Evolutionary conservation across 1,140 invertebrate genomes (phyloP), one percentile per base, ranked within the genome.

Genomic region (Archivesica marissinica): DNA sequence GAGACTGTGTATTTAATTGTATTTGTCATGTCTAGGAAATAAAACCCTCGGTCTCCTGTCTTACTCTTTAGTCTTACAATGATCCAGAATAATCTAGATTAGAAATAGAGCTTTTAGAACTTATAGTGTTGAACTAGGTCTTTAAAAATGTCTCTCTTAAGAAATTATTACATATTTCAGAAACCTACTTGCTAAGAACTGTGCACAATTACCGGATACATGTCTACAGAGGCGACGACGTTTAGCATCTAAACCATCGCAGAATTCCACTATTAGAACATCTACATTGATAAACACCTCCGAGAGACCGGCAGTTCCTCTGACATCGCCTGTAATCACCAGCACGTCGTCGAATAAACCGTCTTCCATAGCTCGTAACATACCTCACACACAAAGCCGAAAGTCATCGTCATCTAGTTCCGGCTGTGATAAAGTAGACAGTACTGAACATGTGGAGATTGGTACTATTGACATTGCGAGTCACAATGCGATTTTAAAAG

Each of bases 91-190:
- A n/a, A n/a, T n/a, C n/a, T n/a, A n/a, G n/a, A n/a, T n/a, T n/a
- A n/a, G n/a, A n/a, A n/a, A n/a, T n/a, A n/a, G n/a, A n/a, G n/a
- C n/a, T n/a, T n/a, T n/a, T n/a, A n/a, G n/a, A n/a, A n/a, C n/a
- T n/a, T n/a, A n/a, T n/a, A n/a, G n/a, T n/a, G n/a, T n/a, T n/a
- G n/a, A n/a, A n/a, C n/a, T n/a, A n/a, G n/a, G n/a, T n/a, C n/a
- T n/a, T n/a, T n/a, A n/a, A n/a, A n/a, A n/a, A n/a, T n/a, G 9
- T 75, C 28, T 30, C 23, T 75, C 28, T 44, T 47, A 52, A 2
- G 15, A 3, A 20, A 50, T 79, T 17, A 39, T 87, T 87, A 52
- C 86, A 89, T 87, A 35, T 87, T 87, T 64, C 86, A 89, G 89
- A 35, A 54, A 61, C 6, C 75, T 89, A 7, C 52, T 89, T 4